Conservation (phyloP, 2,888 invertebrate genomes). For the Mesoligia furuncula region DNA sequence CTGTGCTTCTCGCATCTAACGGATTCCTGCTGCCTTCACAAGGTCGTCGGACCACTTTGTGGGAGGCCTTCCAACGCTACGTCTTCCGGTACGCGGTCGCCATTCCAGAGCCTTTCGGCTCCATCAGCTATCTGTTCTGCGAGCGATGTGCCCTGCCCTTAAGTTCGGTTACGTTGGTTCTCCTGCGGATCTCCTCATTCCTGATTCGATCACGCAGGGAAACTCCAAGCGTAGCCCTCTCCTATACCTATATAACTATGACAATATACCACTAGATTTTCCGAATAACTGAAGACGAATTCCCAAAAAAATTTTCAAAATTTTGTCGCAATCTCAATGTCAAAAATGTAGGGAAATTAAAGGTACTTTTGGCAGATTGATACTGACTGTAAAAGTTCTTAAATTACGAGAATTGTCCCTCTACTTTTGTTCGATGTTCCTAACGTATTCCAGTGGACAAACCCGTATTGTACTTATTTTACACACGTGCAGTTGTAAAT, state of each 20-base stretch:
- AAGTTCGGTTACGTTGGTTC: too few relatives aligned
- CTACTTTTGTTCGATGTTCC: not conserved
- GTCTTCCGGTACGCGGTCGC: too few relatives aligned
- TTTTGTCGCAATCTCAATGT: not conserved
- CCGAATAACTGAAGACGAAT: constrained; percentile 4
- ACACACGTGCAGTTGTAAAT: constrained; percentile 34
- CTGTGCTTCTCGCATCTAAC: too few relatives aligned
- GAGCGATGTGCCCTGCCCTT: too few relatives aligned
- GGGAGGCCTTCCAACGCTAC: too few relatives aligned
- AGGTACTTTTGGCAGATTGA: not conserved
- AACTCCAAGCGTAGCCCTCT: too few relatives aligned
- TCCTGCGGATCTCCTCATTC: too few relatives aligned
- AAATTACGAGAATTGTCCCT: not conserved
- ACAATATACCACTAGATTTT: not conserved
- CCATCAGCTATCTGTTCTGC: too few relatives aligned
- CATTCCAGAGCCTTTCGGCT: too few relatives aligned
- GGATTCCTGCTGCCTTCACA: too few relatives aligned
- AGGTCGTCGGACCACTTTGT: too few relatives aligned
- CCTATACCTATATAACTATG: not conserved
- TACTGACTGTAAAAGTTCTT: not conserved
- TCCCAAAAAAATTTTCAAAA: not conserved
- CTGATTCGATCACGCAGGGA: too few relatives aligned
- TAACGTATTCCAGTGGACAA: constrained; percentile 15
- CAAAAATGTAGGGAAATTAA: not conserved
- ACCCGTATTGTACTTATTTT: constrained; percentile 24